Evolutionary conservation across 2,113 vertebrate species (phyloP).

Genomic region (Martes martes): DNA sequence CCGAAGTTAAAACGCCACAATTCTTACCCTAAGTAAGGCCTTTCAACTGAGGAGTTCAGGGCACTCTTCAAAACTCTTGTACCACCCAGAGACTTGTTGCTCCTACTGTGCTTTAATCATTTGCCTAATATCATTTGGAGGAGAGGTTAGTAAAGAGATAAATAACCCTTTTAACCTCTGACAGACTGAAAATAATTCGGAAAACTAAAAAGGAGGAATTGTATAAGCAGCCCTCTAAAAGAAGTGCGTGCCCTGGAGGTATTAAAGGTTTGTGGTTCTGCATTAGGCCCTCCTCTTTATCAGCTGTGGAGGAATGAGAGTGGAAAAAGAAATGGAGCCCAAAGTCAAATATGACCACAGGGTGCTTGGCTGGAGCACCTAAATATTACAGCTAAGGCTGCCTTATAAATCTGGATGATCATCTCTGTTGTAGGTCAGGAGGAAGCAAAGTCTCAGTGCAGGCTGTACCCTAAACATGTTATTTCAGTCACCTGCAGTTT

Average conservation of each 20-base stretch:
- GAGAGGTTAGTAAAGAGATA: background rate
- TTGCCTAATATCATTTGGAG: background rate
- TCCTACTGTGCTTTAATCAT: background rate
- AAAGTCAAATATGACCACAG: background rate
- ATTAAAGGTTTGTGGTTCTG: background rate
- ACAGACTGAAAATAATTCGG: background rate
- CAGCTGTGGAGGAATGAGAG: background rate
- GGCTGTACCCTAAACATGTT: background rate
- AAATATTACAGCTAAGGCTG: background rate
- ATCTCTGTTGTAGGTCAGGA: background rate
- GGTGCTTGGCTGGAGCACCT: background rate
- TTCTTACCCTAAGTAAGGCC: background rate
- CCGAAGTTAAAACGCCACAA: background rate
- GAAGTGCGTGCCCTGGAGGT: background rate
- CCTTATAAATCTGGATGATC: background rate
- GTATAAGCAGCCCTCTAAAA: background rate
- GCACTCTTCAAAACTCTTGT: background rate
- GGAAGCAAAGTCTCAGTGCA: background rate
- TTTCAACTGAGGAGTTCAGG: background rate
- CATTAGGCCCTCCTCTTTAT: background rate
- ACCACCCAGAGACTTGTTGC: constrained; percentile 65
- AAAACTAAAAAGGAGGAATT: background rate
- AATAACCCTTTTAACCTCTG: background rate
- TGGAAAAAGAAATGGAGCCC: background rate
- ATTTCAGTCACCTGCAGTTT: background rate